Percentiles rank a stretch among this genome's conserved stretches.
phyloP scores from a whole-genome alignment of 1,140 invertebrate genomes.

The Wiebesia pumilae region DNA sequence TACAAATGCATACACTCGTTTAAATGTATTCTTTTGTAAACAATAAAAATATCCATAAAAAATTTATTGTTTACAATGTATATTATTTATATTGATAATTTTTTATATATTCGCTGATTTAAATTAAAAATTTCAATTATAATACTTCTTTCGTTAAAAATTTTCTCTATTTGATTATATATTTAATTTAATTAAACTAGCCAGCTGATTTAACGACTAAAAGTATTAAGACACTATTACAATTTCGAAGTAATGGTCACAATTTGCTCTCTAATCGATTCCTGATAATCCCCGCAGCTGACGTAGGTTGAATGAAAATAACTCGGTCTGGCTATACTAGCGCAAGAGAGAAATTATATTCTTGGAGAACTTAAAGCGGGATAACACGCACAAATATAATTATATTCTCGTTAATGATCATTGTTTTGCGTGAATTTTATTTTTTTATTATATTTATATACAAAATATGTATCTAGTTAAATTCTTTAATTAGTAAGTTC shows the following conservation, averaged over 20 bases:
- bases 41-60: background rate
- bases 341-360: constrained; percentile 15
- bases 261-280: constrained; percentile 31
- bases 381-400: constrained; percentile 58
- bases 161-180: too few relatives aligned
- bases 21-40: too few relatives aligned
- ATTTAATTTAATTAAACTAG: too few relatives aligned
- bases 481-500: background rate
- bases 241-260: background rate
- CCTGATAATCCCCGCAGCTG: constrained; percentile 18
- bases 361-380: background rate
- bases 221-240: background rate
- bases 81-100: background rate
- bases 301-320: constrained; percentile 13
- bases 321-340: background rate
- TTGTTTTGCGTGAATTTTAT: background rate
- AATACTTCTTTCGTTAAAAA: too few relatives aligned
- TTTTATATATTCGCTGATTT: background rate
- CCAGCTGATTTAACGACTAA: background rate
- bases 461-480: background rate
- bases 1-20: background rate
- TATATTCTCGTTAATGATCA: constrained; percentile 67
- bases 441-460: background rate
- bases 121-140: background rate
- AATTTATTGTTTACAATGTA: background rate